phyloP scores from a whole-genome alignment of 2,888 invertebrate genomes.

The Timema podura region DNA sequence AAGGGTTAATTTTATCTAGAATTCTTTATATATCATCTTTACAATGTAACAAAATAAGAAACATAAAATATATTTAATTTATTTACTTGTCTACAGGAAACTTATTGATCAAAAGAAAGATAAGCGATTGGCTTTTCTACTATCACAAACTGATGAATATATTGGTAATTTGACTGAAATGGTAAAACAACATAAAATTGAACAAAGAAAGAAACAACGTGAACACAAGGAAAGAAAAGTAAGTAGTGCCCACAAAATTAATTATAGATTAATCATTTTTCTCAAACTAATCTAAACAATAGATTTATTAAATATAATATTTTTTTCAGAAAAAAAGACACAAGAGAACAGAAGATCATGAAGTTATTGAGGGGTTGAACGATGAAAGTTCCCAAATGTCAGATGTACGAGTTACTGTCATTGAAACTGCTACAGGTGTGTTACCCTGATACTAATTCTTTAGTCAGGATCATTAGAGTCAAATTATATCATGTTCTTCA shows the following conservation, averaged over 20 bases:
- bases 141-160: slow-evolving; percentile 60
- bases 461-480: no score
- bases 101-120: slow-evolving; percentile 64
- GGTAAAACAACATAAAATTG: slow-evolving; percentile 50
- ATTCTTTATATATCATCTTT: no score
- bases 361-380: slow-evolving; percentile 32
- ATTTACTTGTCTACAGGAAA: slow-evolving; percentile 43
- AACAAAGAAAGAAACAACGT: slow-evolving; percentile 47
- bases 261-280: no score
- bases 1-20: no score
- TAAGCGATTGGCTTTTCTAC: slow-evolving; percentile 56
- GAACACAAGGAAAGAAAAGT: slow-evolving; percentile 44
- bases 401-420: slow-evolving; percentile 34
- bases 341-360: slow-evolving; percentile 26
- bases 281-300: no score
- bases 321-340: slow-evolving; percentile 29
- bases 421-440: slow-evolving; percentile 35
- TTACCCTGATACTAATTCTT: no score
- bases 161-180: slow-evolving; percentile 54
- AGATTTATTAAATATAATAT: neutral
- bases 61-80: neutral
- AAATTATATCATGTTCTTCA: no score
- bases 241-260: neutral
- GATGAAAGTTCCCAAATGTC: slow-evolving; percentile 35
- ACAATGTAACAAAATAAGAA: no score